Percentiles rank a stretch among this genome's conserved stretches.
Evolutionary conservation across 2,888 invertebrate genomes (phyloP).

Genomic region (Automeris io): DNA sequence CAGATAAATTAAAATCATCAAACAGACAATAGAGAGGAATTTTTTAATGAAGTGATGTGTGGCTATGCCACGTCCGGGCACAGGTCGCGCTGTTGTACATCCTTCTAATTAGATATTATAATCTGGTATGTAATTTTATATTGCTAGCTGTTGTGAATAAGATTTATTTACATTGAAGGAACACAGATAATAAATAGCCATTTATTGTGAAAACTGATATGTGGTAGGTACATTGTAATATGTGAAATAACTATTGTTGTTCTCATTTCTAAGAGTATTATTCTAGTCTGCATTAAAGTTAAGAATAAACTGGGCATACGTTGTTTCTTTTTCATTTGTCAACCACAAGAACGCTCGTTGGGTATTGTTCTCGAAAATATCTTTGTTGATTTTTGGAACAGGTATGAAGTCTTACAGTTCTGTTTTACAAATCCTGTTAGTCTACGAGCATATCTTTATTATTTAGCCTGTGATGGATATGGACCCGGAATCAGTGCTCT

Average conservation of each 20-base stretch:
- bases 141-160: conserved; percentile 77
- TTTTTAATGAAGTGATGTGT: not conserved
- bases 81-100: conserved; percentile 29
- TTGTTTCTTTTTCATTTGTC: conserved; percentile 37
- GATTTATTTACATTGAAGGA: conserved; percentile 70
- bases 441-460: no score
- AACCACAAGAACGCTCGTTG: no score
- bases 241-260: conserved; percentile 76
- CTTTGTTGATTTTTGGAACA: no score
- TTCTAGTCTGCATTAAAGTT: conserved; percentile 78
- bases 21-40: not conserved
- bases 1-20: not conserved
- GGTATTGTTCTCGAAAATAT: no score
- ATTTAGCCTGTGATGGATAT: no score
- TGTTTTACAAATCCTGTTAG: no score
- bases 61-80: conserved; percentile 16
- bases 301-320: conserved; percentile 65
- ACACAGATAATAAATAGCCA: conserved; percentile 74
- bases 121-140: conserved; percentile 70
- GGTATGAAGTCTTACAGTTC: no score
- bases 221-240: conserved; percentile 72
- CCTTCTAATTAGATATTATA: conserved; percentile 20
- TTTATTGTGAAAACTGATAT: conserved; percentile 72
- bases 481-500: no score
- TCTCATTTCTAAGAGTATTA: conserved; percentile 78